Base-by-base conservation (phyloP, 2,888 invertebrate genomes). In the Pasiphila rectangulata region DNA sequence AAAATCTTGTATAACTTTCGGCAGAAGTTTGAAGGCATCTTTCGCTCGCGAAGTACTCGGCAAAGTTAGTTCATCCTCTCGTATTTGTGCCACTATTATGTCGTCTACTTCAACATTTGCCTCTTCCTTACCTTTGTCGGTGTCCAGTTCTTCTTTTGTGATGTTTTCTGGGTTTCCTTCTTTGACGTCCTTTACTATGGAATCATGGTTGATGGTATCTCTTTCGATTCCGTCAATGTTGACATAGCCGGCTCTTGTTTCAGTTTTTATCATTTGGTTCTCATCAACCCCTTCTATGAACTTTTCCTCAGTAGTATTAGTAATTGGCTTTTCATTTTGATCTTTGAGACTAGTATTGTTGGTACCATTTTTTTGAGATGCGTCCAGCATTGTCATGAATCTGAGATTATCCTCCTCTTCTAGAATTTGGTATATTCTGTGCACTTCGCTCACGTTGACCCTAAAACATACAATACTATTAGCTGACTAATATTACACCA, bases 1-100 rank as follows among this genome's bases (percentile, higher is more conserved):
- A 50, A 91, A 90, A 23, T 90, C 90, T 65, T 91, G 91, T 17
- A 92, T 81, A 3, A 90, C 88, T 54, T 90, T 90, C 0, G 91
- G 90, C 51, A 91, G 79, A 23, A 92, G 75, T 62, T 79, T 83
- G 29, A 82, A 75, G 0, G 71, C 69, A 43, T 80, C 76, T 46
- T 81, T 88, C 0, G 83, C 71, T 57, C 72, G 81, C 1, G 74
- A 72, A 20, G 64, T 71, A 57, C 80, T 79, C n/a, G 83, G 82
- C 13, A 79, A 65, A 46, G 76, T 72, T 15, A 81, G 38, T 20
- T 72, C 69, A 15, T 70, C 68, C 12, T 69, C 65, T 0, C 65
- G 53, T 30, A 54, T 64, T 23, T 74, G 63, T 0, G 79, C 65
- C 2, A 81, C 65, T 38, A 86, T 80, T 49, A 88, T 86, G 60